Percentiles rank a stretch among this genome's conserved stretches.
These are phyloP conservation scores for Hylomyscus alleni DNA, from an alignment of 2,797 vertebrate species.

Conservation along the genomic window DNA sequence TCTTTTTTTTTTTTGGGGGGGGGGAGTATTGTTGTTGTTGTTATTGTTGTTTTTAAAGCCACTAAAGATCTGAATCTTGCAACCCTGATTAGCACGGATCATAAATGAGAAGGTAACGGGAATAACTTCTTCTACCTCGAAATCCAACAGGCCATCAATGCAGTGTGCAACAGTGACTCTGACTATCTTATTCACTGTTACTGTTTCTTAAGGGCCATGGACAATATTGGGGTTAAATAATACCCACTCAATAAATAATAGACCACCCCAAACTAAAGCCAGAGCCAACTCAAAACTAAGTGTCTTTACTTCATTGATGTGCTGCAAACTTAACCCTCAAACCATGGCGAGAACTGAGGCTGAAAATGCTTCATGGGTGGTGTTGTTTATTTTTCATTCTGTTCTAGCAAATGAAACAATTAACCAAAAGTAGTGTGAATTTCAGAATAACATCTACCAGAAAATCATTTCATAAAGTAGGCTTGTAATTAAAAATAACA, in stretches of 20 bases:
- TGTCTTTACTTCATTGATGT: slow-evolving; percentile 50
- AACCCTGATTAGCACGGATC: slow-evolving; percentile 26
- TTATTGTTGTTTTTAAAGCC: no score
- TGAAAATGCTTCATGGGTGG: slow-evolving; percentile 69
- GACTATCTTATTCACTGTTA: not conserved
- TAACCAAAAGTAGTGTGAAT: slow-evolving; percentile 77
- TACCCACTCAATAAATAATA: slow-evolving; percentile 44
- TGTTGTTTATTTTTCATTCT: slow-evolving; percentile 78
- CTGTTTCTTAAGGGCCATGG: not conserved
- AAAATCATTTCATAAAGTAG: slow-evolving; percentile 82
- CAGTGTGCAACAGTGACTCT: not conserved
- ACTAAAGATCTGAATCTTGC: slow-evolving; percentile 38
- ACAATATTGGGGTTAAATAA: not conserved
- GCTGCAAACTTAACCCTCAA: slow-evolving; percentile 70
- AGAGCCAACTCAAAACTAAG: slow-evolving; percentile 1
- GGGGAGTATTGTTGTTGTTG: no score
- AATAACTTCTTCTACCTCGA: slow-evolving; percentile 52
- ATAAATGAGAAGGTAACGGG: slow-evolving; percentile 52
- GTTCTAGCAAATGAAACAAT: slow-evolving; percentile 79
- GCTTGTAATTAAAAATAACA: slow-evolving; percentile 84
- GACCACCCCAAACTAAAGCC: slow-evolving; percentile 41
- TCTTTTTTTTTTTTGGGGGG: no score
- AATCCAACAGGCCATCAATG: not conserved
- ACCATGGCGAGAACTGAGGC: slow-evolving; percentile 27
- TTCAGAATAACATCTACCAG: slow-evolving; percentile 83